Conservation (phyloP, 2,888 invertebrate species). For the Choristoneura rosaceana region DNA sequence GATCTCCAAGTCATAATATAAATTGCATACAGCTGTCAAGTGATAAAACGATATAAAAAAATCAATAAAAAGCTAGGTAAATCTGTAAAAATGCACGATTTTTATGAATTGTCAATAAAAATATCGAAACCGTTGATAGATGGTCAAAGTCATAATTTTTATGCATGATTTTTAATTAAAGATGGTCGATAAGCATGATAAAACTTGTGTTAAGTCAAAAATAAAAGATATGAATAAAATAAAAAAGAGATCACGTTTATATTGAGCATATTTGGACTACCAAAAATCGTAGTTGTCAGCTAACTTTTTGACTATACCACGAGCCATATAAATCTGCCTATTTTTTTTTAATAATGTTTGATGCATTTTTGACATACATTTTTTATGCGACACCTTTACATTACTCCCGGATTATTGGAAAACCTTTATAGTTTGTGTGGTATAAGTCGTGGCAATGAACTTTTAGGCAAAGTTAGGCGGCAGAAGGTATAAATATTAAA, state of each 20-base stretch:
- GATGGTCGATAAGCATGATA: not conserved
- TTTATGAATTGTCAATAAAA: not conserved
- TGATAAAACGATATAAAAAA: conserved; percentile 18
- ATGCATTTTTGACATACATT: too few relatives aligned
- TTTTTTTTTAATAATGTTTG: too few relatives aligned
- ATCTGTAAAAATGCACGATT: not conserved
- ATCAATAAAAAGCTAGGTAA: not conserved
- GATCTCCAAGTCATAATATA: not conserved
- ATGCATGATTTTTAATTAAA: conserved; percentile 3
- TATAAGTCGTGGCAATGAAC: too few relatives aligned
- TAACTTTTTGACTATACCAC: too few relatives aligned
- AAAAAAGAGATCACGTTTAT: not conserved
- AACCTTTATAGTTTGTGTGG: too few relatives aligned
- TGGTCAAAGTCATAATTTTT: not conserved
- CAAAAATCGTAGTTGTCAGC: too few relatives aligned
- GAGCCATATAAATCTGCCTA: too few relatives aligned
- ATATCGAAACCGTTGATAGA: not conserved
- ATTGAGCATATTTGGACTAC: too few relatives aligned
- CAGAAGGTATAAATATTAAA: too few relatives aligned
- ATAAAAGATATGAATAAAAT: not conserved
- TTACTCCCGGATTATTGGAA: too few relatives aligned
- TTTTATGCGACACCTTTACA: too few relatives aligned
- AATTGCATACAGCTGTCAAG: conserved; percentile 32
- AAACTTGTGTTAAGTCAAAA: not conserved
- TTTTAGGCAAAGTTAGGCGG: too few relatives aligned